Conservation (phyloP, 2,113 vertebrate species). For the Hucho hucho region DNA sequence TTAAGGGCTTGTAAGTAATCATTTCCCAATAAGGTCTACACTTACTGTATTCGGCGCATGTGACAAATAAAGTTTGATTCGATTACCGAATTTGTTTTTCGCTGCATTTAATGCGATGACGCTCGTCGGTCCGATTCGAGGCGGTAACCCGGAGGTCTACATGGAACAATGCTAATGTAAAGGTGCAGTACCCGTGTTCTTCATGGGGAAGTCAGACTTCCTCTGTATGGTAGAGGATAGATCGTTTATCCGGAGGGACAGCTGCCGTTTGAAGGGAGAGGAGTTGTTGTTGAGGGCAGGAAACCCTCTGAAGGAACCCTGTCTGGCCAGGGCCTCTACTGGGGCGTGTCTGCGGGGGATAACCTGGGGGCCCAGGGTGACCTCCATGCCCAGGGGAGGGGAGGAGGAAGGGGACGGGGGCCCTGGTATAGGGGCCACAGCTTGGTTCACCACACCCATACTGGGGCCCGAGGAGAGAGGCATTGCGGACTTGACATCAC, state of each 20-base stretch:
- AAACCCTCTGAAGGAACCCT: conserved; percentile 96
- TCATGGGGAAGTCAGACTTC: conserved; percentile 93
- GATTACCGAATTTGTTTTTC: too few relatives aligned
- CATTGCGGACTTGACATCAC: conserved; percentile 68
- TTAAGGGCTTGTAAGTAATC: too few relatives aligned
- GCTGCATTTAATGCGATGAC: too few relatives aligned
- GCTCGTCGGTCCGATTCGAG: too few relatives aligned
- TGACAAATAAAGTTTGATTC: too few relatives aligned
- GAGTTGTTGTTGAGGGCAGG: conserved; percentile 96
- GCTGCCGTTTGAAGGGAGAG: conserved; percentile 95
- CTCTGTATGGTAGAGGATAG: conserved; percentile 95
- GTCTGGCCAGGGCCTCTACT: conserved; percentile 90
- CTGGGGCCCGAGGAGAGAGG: conserved; percentile 36
- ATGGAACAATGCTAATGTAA: too few relatives aligned
- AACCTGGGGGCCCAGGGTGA: conserved; percentile 74
- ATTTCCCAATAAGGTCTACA: too few relatives aligned
- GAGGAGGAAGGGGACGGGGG: conserved; percentile 80
- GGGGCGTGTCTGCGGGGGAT: conserved; percentile 94
- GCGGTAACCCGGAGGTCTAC: too few relatives aligned
- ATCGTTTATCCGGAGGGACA: conserved; percentile 94
- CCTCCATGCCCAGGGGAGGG: conserved; percentile 77
- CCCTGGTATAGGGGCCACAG: conserved; percentile 65
- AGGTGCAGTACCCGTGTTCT: conserved; percentile 80
- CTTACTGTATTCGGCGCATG: too few relatives aligned
- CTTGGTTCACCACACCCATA: conserved; percentile 30